A percentile compares a stretch with the other conserved stretches of the same genome.
Evolutionary conservation across 2,113 vertebrate genomes (phyloP).

Genomic region (Mirza zaza): DNA sequence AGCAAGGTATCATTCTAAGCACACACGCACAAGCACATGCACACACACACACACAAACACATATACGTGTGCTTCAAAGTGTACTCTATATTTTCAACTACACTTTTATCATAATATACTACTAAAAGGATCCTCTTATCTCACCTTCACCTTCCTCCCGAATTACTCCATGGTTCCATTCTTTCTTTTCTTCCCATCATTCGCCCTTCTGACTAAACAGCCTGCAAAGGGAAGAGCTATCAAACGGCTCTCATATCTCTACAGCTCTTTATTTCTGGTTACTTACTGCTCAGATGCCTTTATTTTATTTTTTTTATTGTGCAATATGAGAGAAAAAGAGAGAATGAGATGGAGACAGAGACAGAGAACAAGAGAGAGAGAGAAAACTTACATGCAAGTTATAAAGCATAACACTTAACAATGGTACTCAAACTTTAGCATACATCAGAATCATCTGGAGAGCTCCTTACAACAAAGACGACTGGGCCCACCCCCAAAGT

Average conservation of each 20-base stretch:
- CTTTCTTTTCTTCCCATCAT: background rate
- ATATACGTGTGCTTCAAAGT: background rate
- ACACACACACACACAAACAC: background rate
- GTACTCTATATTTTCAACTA: conserved; percentile 24
- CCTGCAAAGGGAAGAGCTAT: background rate
- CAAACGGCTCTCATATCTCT: background rate
- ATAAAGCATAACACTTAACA: background rate
- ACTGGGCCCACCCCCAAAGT: background rate
- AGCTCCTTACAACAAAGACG: background rate
- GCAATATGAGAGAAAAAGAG: background rate
- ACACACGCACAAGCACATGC: rapidly evolving
- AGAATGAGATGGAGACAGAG: background rate
- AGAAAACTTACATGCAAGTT: background rate
- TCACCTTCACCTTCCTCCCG: background rate
- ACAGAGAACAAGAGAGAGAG: background rate
- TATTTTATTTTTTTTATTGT: background rate
- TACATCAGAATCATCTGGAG: background rate
- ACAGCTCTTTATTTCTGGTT: background rate
- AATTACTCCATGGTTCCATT: background rate
- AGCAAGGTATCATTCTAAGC: background rate
- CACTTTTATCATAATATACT: background rate
- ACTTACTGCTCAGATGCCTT: background rate
- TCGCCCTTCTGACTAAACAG: background rate
- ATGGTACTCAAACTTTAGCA: background rate
- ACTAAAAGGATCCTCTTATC: background rate